Conservation (phyloP, 2,113 vertebrate species). For the Nymphicus hollandicus region DNA sequence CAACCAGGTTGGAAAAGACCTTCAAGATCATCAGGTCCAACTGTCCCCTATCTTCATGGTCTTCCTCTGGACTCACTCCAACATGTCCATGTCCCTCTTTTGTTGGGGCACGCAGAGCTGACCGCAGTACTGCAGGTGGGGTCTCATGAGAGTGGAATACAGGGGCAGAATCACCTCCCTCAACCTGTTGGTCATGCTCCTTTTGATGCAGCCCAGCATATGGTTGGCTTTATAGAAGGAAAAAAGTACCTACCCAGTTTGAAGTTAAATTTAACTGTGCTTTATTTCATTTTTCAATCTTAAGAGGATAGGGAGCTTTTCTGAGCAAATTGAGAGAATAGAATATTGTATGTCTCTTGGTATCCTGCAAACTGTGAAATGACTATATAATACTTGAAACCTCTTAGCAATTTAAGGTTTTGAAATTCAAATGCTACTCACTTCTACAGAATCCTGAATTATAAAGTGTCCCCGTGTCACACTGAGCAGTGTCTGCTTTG, state of each 20-base stretch:
- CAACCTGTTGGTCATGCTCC: neutral
- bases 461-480: neutral
- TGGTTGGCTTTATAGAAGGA: neutral
- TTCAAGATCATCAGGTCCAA: neutral
- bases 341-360: neutral
- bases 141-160: neutral
- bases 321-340: neutral
- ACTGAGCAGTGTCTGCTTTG: neutral
- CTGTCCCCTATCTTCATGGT: neutral
- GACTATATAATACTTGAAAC: neutral
- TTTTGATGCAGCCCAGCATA: neutral
- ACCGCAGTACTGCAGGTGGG: neutral
- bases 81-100: neutral
- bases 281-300: conserved; percentile 23
- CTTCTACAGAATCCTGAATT: neutral
- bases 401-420: conserved; percentile 33
- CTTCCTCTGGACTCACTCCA: neutral
- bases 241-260: neutral
- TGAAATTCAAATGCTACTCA: conserved; percentile 34
- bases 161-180: neutral
- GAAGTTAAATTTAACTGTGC: conserved; percentile 5
- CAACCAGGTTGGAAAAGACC: neutral
- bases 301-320: neutral
- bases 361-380: neutral
- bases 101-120: neutral